These are phyloP conservation scores for Dallia pectoralis DNA, from an alignment of 2,797 vertebrate genomes.

Conservation along the genomic window DNA sequence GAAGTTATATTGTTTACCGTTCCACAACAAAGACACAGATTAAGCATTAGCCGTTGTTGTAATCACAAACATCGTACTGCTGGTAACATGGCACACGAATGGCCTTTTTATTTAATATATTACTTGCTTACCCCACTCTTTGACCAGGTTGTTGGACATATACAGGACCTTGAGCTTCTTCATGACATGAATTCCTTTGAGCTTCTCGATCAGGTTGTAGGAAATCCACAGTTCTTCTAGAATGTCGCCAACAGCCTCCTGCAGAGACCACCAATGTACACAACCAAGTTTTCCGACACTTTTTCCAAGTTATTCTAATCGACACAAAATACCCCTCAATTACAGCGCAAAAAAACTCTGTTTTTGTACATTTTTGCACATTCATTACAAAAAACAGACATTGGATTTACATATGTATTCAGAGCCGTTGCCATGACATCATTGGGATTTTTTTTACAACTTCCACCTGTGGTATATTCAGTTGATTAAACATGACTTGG, in stretches of 20 bases:
- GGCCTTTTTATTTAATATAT: not conserved
- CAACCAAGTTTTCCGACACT: not conserved
- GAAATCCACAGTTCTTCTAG: constrained; percentile 97
- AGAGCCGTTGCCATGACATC: too few species aligned
- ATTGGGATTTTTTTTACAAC: too few species aligned
- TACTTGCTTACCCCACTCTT: constrained; percentile 89
- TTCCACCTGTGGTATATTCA: too few species aligned
- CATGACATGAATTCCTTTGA: constrained; percentile 91
- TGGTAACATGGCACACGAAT: not conserved
- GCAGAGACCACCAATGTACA: constrained; percentile 30
- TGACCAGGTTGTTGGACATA: constrained; percentile 97
- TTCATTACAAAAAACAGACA: too few species aligned
- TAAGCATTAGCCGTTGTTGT: not conserved
- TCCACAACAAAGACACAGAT: not conserved
- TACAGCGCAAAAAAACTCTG: too few species aligned
- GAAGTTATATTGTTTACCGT: not conserved
- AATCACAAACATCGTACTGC: not conserved
- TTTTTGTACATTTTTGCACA: too few species aligned
- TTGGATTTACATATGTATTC: too few species aligned
- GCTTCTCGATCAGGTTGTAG: constrained; percentile 94
- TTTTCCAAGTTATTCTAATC: too few species aligned
- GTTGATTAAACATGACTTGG: too few species aligned
- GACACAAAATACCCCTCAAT: too few species aligned
- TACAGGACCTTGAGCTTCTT: constrained; percentile 92
- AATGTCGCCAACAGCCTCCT: constrained; percentile 92